Evolutionary conservation across 2,797 vertebrate genomes (phyloP).

Genomic region (Clarias pachynema): DNA sequence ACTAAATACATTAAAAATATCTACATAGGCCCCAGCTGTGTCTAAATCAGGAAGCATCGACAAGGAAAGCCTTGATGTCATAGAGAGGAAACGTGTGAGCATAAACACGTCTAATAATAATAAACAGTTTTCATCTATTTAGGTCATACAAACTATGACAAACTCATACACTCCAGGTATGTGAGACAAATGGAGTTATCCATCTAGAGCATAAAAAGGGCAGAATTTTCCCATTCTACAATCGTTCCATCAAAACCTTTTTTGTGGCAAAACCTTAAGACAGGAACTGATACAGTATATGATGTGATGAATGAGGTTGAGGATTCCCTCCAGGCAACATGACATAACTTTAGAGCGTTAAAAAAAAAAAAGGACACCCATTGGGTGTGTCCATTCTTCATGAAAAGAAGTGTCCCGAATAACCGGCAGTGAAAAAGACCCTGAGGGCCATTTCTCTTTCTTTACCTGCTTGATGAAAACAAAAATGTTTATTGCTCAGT

Average conservation of each 20-base stretch:
- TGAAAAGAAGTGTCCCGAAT: too few relatives aligned
- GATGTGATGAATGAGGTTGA: neutral
- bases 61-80: conserved; percentile 16
- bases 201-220: neutral
- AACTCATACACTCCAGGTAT: neutral
- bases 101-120: conserved; percentile 21
- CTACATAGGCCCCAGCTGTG: neutral
- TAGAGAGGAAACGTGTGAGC: conserved; percentile 10
- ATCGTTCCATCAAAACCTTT: neutral
- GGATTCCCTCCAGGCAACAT: too few relatives aligned
- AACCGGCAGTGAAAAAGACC: too few relatives aligned
- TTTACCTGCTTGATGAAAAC: too few relatives aligned
- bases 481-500: too few relatives aligned
- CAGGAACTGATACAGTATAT: too few relatives aligned
- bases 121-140: conserved; percentile 20
- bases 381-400: too few relatives aligned
- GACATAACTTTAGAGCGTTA: too few relatives aligned
- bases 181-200: neutral
- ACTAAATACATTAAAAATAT: neutral
- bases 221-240: neutral
- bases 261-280: neutral
- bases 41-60: conserved; percentile 20
- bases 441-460: too few relatives aligned
- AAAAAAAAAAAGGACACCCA: too few relatives aligned
- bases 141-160: neutral